phyloP scores from a whole-genome alignment of 2,113 vertebrate species.

The Cyprinodon tularosa region DNA sequence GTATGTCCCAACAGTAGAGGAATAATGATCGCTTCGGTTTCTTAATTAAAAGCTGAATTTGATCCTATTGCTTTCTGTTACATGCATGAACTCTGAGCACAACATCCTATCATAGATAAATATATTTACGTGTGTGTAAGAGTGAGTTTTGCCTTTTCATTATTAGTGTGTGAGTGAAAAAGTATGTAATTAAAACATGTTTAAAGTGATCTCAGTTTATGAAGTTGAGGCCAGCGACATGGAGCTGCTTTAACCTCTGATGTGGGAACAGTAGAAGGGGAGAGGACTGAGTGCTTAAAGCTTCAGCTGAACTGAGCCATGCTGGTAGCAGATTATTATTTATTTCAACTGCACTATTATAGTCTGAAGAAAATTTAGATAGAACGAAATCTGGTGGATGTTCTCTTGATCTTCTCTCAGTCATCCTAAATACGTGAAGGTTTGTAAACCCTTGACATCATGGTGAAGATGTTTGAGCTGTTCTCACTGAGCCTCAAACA shows the following conservation, averaged over 20 bases:
- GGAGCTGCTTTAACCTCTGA: background rate
- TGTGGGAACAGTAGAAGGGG: background rate
- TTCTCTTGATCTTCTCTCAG: background rate
- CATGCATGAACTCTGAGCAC: constrained; percentile 29
- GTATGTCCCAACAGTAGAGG: background rate
- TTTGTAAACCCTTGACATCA: background rate
- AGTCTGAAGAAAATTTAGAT: background rate
- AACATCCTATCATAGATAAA: background rate
- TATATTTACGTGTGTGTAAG: background rate
- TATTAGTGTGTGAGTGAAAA: background rate
- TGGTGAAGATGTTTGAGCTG: background rate
- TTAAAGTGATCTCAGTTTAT: background rate
- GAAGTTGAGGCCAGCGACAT: background rate
- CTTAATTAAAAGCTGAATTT: constrained; percentile 10
- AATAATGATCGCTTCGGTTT: constrained; percentile 3
- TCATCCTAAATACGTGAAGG: background rate
- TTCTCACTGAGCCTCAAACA: background rate
- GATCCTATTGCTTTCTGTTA: background rate
- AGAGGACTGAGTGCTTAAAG: background rate
- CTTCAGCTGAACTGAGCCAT: background rate
- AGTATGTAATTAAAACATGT: constrained; percentile 4
- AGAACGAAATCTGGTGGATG: background rate
- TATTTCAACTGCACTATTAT: background rate
- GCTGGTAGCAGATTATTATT: background rate
- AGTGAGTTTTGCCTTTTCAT: background rate